Percentiles rank a stretch among this genome's conserved stretches.
These are phyloP conservation scores for Drosophila fuyamai DNA, from an alignment of 1,140 invertebrate genomes.

Conservation along the genomic window DNA sequence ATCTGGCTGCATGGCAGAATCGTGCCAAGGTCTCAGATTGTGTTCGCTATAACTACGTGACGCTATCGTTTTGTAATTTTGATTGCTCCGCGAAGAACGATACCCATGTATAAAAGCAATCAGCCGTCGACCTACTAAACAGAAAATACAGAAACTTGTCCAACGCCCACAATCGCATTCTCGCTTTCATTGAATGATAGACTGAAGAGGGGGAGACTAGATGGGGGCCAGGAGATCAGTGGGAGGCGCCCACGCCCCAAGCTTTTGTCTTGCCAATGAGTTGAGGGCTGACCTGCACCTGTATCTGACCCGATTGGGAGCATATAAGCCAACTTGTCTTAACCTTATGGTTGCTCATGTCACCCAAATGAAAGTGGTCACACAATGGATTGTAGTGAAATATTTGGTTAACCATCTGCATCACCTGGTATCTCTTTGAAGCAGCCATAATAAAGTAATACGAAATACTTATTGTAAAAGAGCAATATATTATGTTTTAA, in stretches of 20 bases:
- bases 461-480: no score
- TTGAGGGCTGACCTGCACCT: conserved; percentile 41
- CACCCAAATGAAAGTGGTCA: neutral
- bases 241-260: conserved; percentile 38
- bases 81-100: conserved; percentile 50
- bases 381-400: neutral
- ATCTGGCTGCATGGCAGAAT: conserved; percentile 66
- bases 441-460: no score
- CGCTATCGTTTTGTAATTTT: conserved; percentile 66
- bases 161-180: conserved; percentile 45
- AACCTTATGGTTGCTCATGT: neutral
- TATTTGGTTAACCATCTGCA: no score
- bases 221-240: conserved; percentile 24
- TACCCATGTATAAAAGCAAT: conserved; percentile 43
- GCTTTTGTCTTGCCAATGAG: conserved; percentile 42
- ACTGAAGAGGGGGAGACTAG: neutral
- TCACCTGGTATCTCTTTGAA: no score
- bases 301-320: neutral
- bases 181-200: conserved; percentile 42
- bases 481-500: neutral
- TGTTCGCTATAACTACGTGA: conserved; percentile 75
- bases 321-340: neutral
- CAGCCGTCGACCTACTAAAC: conserved; percentile 58
- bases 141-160: conserved; percentile 53
- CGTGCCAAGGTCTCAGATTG: conserved; percentile 80